Percentiles rank a stretch among this genome's conserved stretches.
phyloP scores from a whole-genome alignment of 2,797 vertebrate species.

The Serranus cabrilla region DNA sequence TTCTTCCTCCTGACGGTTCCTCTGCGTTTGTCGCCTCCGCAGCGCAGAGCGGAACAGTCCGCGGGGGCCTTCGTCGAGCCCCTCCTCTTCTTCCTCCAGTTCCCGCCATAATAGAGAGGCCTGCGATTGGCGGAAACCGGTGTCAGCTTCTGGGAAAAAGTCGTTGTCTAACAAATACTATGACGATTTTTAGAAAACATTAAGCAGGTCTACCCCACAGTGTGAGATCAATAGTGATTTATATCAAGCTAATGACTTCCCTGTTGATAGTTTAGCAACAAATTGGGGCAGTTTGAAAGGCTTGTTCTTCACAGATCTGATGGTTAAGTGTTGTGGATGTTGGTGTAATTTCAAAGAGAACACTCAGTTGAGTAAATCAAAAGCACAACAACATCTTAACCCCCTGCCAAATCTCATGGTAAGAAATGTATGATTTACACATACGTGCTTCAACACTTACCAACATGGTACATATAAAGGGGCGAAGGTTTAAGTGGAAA shows the following conservation, averaged over 20 bases:
- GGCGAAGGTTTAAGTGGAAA: neutral
- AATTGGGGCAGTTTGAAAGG: neutral
- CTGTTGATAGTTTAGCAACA: neutral
- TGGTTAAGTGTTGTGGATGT: neutral
- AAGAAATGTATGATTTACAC: neutral
- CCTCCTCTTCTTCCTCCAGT: slow-evolving; percentile 97
- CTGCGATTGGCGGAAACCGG: slow-evolving; percentile 98
- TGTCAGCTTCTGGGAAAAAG: slow-evolving; percentile 90
- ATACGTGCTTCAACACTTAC: neutral
- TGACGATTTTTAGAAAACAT: slow-evolving; percentile 37
- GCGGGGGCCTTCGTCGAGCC: slow-evolving; percentile 66
- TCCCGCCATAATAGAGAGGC: slow-evolving; percentile 99
- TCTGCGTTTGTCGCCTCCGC: slow-evolving; percentile 67
- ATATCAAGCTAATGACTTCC: neutral
- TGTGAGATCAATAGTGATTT: neutral
- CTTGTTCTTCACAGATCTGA: neutral
- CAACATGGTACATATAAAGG: neutral
- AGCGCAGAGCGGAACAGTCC: slow-evolving; percentile 75
- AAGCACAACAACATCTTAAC: neutral
- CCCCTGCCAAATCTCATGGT: neutral
- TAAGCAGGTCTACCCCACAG: slow-evolving; percentile 12
- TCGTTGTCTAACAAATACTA: slow-evolving; percentile 75
- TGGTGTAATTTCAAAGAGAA: neutral
- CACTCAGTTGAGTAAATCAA: neutral
- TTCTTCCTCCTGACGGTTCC: slow-evolving; percentile 72